Evolutionary conservation across 2,888 invertebrate species (phyloP).

Genomic region (Cosmia trapezina): DNA sequence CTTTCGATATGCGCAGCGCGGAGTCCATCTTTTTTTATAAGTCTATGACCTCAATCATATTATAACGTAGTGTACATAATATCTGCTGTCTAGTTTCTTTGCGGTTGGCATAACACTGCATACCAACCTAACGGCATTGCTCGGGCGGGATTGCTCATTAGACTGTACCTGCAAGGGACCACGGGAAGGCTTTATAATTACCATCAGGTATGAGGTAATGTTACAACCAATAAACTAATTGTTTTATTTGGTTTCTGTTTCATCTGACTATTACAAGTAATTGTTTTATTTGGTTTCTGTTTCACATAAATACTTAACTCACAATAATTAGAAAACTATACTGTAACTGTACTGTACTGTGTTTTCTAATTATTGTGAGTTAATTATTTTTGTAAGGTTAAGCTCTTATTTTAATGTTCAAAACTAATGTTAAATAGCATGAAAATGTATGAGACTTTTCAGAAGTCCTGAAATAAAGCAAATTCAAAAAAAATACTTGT

Average conservation of each 20-base stretch:
- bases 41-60: too few relatives aligned
- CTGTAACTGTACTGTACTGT: too few relatives aligned
- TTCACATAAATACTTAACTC: too few relatives aligned
- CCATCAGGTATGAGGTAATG: background rate
- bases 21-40: too few relatives aligned
- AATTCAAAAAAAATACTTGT: background rate
- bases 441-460: background rate
- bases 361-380: background rate
- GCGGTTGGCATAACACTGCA: conserved; percentile 25
- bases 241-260: background rate
- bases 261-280: too few relatives aligned
- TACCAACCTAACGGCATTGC: conserved; percentile 45
- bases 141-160: conserved; percentile 34
- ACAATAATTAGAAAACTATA: too few relatives aligned
- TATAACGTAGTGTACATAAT: conserved; percentile 7
- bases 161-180: conserved; percentile 17
- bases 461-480: too few relatives aligned
- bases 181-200: conserved; percentile 17
- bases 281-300: too few relatives aligned
- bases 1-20: too few relatives aligned
- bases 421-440: background rate
- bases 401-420: background rate
- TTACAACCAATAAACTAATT: conserved; percentile 9
- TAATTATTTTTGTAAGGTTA: background rate
- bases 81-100: conserved; percentile 11